Evolutionary conservation across 2,888 invertebrate species (phyloP).

Genomic region (Drosophila nr. medialis): DNA sequence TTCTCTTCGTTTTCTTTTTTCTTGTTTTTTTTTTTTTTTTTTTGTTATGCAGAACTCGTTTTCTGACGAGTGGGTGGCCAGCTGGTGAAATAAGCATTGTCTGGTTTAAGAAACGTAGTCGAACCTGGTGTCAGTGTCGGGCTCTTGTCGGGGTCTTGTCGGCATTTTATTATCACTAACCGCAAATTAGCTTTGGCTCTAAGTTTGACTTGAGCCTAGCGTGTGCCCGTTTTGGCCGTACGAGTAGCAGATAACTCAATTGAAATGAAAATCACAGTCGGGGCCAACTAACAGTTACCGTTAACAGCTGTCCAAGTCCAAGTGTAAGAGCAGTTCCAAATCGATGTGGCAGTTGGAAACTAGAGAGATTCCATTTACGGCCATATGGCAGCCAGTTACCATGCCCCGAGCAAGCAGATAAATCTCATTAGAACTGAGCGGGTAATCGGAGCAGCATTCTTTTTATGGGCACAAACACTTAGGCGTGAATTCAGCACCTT

Average conservation of each 20-base stretch:
- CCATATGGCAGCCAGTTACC: conserved; percentile 47
- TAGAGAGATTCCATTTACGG: conserved; percentile 53
- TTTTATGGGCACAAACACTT: conserved; percentile 79
- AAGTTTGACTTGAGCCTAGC: conserved; percentile 21
- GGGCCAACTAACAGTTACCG: conserved; percentile 47
- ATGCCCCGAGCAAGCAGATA: conserved; percentile 46
- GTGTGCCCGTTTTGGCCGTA: conserved; percentile 50
- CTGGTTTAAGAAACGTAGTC: conserved; percentile 26
- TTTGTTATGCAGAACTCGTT: conserved; percentile 55
- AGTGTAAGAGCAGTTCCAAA: conserved; percentile 17
- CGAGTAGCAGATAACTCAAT: conserved; percentile 72
- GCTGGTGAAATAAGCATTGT: conserved; percentile 38
- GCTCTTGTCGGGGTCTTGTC: conserved; percentile 30
- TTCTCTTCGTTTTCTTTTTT: conserved; percentile 3
- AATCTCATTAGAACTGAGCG: conserved; percentile 63
- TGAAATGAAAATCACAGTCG: conserved; percentile 74
- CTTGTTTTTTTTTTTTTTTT: conserved; percentile 6
- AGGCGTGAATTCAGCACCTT: conserved; percentile 79
- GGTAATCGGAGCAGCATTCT: conserved; percentile 67
- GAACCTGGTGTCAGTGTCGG: conserved; percentile 23
- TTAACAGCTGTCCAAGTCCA: conserved; percentile 45
- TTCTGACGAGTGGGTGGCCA: conserved; percentile 71
- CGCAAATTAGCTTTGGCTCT: conserved; percentile 62
- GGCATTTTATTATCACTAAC: conserved; percentile 70
- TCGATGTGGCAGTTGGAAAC: conserved; percentile 21